Conservation (phyloP, 2,797 vertebrate species). For the Taeniopygia guttata region DNA sequence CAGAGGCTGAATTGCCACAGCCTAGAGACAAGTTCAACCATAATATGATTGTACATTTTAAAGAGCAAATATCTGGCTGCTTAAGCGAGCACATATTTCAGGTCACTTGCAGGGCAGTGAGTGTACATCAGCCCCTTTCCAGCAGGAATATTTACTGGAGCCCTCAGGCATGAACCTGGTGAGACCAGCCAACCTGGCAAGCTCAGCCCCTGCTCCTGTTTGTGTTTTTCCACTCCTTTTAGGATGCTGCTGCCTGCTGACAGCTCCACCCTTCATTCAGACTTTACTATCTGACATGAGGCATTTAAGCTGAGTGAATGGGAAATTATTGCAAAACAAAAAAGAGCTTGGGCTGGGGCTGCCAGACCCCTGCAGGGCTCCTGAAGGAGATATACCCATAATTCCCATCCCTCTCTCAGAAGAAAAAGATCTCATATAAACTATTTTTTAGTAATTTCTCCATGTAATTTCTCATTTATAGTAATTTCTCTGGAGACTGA, state of each 20-base stretch:
- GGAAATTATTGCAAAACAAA: background rate
- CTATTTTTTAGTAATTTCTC: background rate
- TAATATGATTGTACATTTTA: background rate
- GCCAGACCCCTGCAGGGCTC: background rate
- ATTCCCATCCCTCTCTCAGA: background rate
- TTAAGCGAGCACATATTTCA: background rate
- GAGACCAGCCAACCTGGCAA: background rate
- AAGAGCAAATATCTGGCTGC: background rate
- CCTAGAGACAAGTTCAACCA: background rate
- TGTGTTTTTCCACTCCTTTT: background rate
- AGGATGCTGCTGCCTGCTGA: background rate
- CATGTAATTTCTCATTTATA: background rate
- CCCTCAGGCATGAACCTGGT: rapidly evolving
- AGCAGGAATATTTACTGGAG: background rate
- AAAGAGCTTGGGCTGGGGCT: background rate
- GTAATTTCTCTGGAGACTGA: background rate
- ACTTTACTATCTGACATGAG: background rate
- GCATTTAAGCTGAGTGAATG: background rate
- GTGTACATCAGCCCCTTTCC: background rate
- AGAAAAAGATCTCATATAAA: background rate
- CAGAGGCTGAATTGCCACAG: background rate
- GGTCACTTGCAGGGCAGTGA: background rate
- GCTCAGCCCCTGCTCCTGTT: background rate
- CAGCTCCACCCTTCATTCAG: background rate
- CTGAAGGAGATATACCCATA: background rate